Evolutionary conservation across 2,113 vertebrate genomes (phyloP).

Genomic region (cattle (Bos taurus)): ARS-UCD2.0 NC_037350.1:3075501-3076000

Average conservation of each 20-base stretch:
- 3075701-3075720: not conserved
- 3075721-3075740: conserved; percentile 14
- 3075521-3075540: conserved; percentile 28
- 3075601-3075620: not conserved
- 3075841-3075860: conserved; percentile 86
- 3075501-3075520: conserved; percentile 19
- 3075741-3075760: conserved; percentile 67
- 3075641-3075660: not conserved
- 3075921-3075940: conserved; percentile 85
- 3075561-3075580: conserved; percentile 24
- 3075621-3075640: conserved; percentile 21
- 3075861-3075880: conserved; percentile 84
- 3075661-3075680: not conserved
- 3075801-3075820: conserved; percentile 81
- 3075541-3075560: not conserved
- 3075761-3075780: conserved; percentile 45
- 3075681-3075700: not conserved
- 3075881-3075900: conserved; percentile 82
- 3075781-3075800: conserved; percentile 57
- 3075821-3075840: conserved; percentile 87
- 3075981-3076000: conserved; percentile 84
- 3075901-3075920: conserved; percentile 86
- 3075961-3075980: conserved; percentile 88
- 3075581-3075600: not conserved
- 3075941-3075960: conserved; percentile 87